Base-by-base conservation (phyloP, 2,888 invertebrate species). In the Orthonychiurus folsomi region DNA sequence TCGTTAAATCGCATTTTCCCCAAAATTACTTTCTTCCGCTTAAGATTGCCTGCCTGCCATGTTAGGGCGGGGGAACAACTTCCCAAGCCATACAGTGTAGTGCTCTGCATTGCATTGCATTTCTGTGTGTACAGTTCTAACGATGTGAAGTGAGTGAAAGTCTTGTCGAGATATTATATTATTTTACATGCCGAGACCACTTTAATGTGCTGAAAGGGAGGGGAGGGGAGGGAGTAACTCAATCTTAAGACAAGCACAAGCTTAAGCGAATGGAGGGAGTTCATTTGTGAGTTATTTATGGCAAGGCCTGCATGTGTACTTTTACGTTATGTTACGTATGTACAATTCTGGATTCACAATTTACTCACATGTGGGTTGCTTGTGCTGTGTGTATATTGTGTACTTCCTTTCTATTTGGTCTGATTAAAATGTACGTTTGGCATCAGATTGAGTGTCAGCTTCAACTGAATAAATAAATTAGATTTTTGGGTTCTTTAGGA, bases 1-100 rank as follows among this genome's bases (percentile, higher is more conserved):
- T 70, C 70, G 70, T 72, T 72, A 70, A 72, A 72, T 72, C 72
- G 69, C 67, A 71, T 72, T 72, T 71, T 69, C 72, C 67, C 65
- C 65, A 61, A 70, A 70, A 70, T 70, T 70, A 70, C 69, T 68
- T 67, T 68, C 66, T 69, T 68, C 67, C 69, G 37, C 37, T 37
- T 37, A 15, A 9, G 37, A 37, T 37, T 37, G 37, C 37, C 5
- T 37, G 37, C 37, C 5, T 37, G 5, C 9, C 37, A 37, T 37
- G 15, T 9, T 37, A 37, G 15, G 5, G 15, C 37, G 5, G 15
- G 37, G 37, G 37, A 37, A 15, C 37, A 37, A 37, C 37, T 37
- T 37, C n/a, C n/a, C n/a, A 37, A 37, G 37, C 15, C 37, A n/a
- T n/a, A n/a, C n/a, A 37, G 37, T 15, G 9, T 15, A 37, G 37